Evolutionary conservation across 2,888 invertebrate species (phyloP), one percentile per base, ranked within the genome.

Genomic region (Amitus sp.): DNA sequence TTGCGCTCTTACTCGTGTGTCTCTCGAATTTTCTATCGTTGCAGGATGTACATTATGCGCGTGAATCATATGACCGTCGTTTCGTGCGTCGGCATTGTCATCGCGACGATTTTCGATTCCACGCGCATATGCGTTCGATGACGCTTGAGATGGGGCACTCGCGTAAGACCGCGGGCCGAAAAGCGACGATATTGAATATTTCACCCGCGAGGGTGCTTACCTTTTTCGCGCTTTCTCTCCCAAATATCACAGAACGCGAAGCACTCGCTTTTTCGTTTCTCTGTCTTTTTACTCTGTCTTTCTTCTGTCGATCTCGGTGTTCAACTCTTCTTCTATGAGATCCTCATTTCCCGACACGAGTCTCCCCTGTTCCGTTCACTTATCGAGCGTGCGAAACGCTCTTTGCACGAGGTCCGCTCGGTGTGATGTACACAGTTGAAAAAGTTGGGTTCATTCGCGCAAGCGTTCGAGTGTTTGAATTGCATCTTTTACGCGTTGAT

Each of bases 1-100:
- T 77, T 76, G 78, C 78, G 79, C 77, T 79, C 79, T 81, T 80
- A 80, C 77, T 75, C 79, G 80, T 71, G 78, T 80, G 79, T 79
- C 78, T 77, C 75, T 76, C 73, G 72, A 71, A 74, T 61, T 65
- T 61, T 55, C 58, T 39, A 50, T 58, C 61, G 55, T 55, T 52
- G 48, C 49, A 54, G 52, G 48, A 58, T 54, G 58, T 39, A 47
- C n/a, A n/a, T n/a, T 49, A 39, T 50, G 63, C 58, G 52, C 55
- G 48, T 27, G 37, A 40, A 23, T n/a, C n/a, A n/a, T n/a, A n/a
- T n/a, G n/a, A n/a, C n/a, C n/a, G n/a, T n/a, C n/a, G n/a, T n/a
- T n/a, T n/a, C n/a, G n/a, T n/a, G n/a, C n/a, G n/a, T n/a, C n/a
- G n/a, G n/a, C n/a, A n/a, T 34, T 34, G 4, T 12, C 34, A 39